Percentiles rank a stretch among this genome's conserved stretches.
Conservation (phyloP, 2,888 invertebrate species). For the Harpalus rubripes region DNA sequence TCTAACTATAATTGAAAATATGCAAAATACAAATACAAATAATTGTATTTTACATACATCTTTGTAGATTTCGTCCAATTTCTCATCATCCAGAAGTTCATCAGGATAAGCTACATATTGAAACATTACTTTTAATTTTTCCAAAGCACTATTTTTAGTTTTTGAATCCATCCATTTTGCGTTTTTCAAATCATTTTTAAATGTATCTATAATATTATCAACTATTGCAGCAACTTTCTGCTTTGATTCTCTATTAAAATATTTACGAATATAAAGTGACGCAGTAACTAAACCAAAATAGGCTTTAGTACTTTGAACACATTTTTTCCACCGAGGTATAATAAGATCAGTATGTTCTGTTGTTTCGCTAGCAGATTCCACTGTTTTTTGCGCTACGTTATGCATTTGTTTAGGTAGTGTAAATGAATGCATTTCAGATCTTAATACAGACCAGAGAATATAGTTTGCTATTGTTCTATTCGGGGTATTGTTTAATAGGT, state of each 20-base stretch:
- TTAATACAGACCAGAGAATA: conserved; percentile 20
- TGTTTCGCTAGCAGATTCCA: background rate
- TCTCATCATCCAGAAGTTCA: conserved; percentile 49
- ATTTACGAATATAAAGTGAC: conserved; percentile 72
- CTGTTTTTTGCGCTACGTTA: background rate
- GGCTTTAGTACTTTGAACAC: conserved; percentile 14
- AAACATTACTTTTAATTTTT: conserved; percentile 70
- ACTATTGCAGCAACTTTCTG: conserved; percentile 72
- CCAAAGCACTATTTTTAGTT: conserved; percentile 73
- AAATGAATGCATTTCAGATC: background rate
- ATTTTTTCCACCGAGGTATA: conserved; percentile 54
- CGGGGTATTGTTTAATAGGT: conserved; percentile 30
- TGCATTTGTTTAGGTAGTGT: conserved; percentile 23
- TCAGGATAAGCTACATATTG: conserved; percentile 55
- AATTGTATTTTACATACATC: conserved; percentile 36
- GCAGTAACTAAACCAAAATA: conserved; percentile 37
- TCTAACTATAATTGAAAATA: conserved; percentile 9
- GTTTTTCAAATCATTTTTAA: conserved; percentile 72
- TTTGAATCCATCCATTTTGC: conserved; percentile 75
- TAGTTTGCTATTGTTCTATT: conserved; percentile 34
- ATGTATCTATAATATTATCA: conserved; percentile 73
- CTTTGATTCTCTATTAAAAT: conserved; percentile 73
- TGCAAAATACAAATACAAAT: conserved; percentile 3
- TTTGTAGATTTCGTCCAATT: conserved; percentile 37
- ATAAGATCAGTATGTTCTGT: too few relatives aligned